A percentile compares a stretch with the other conserved stretches of the same genome.
These are phyloP conservation scores for Vireo griseus DNA, from an alignment of 2,797 vertebrate species.

Conservation along the genomic window DNA sequence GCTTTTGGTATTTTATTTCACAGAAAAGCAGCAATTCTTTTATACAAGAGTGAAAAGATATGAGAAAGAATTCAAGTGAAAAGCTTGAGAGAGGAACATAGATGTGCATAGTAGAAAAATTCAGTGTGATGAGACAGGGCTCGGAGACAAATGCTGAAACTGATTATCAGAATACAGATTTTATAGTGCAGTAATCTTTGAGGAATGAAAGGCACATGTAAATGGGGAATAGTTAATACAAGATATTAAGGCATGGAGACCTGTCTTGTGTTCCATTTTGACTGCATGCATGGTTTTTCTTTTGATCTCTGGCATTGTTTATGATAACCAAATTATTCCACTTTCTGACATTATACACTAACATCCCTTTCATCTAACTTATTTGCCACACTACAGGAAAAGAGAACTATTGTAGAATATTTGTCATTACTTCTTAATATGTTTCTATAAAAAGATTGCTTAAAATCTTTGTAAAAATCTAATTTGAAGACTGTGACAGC, in stretches of 20 bases:
- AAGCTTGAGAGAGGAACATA: fast-evolving
- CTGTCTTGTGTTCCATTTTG: background rate
- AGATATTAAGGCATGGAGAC: background rate
- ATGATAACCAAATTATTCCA: background rate
- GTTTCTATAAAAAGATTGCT: background rate
- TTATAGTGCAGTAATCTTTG: background rate
- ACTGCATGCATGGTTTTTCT: background rate
- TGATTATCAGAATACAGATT: background rate
- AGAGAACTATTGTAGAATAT: background rate
- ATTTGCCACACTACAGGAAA: background rate
- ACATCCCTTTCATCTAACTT: background rate
- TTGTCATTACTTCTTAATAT: background rate
- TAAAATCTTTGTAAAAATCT: background rate
- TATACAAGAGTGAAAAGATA: background rate
- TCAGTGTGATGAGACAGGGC: background rate
- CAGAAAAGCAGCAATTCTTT: background rate
- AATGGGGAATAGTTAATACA: background rate
- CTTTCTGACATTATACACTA: background rate
- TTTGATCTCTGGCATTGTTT: background rate
- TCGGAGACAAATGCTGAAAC: background rate
- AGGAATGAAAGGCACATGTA: background rate
- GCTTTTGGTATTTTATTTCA: background rate
- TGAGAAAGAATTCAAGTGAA: background rate
- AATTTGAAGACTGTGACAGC: background rate
- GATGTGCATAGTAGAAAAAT: background rate